Evolutionary conservation across 1,140 invertebrate genomes (phyloP).

Genomic region (Lepidurus couesii): DNA sequence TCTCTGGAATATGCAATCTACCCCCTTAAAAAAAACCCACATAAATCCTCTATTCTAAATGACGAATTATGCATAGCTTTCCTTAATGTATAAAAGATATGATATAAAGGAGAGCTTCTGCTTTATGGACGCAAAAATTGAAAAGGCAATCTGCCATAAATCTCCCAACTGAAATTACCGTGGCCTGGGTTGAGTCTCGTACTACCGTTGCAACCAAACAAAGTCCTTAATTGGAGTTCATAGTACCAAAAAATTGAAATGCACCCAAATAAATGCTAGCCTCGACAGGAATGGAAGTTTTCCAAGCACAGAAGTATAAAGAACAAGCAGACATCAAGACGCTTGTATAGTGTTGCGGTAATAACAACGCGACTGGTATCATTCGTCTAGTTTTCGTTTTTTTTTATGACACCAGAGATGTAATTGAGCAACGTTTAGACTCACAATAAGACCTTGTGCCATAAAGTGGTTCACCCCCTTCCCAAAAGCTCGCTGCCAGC

Average conservation of each 20-base stretch:
- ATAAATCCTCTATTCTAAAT: constrained; percentile 12
- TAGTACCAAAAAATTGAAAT: too few species aligned
- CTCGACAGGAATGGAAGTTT: too few species aligned
- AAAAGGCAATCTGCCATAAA: background rate
- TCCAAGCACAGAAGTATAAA: background rate
- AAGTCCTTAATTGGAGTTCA: too few species aligned
- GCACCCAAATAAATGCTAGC: too few species aligned
- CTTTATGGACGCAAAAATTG: background rate
- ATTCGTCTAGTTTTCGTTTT: background rate
- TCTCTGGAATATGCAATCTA: background rate
- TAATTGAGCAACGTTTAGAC: background rate
- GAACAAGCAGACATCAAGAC: background rate
- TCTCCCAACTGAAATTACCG: background rate
- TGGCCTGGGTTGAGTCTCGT: too few species aligned
- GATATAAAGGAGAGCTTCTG: background rate
- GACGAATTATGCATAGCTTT: constrained; percentile 12
- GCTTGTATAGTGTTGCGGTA: background rate
- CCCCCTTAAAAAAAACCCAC: background rate
- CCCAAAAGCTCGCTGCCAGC: background rate
- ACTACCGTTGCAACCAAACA: too few species aligned
- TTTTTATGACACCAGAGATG: background rate
- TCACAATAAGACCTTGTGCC: background rate
- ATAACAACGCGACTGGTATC: background rate
- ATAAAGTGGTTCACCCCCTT: constrained; percentile 2
- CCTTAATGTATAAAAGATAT: background rate